Base-by-base conservation (phyloP, 2,113 vertebrate genomes). In the Gobiocypris rarus region DNA sequence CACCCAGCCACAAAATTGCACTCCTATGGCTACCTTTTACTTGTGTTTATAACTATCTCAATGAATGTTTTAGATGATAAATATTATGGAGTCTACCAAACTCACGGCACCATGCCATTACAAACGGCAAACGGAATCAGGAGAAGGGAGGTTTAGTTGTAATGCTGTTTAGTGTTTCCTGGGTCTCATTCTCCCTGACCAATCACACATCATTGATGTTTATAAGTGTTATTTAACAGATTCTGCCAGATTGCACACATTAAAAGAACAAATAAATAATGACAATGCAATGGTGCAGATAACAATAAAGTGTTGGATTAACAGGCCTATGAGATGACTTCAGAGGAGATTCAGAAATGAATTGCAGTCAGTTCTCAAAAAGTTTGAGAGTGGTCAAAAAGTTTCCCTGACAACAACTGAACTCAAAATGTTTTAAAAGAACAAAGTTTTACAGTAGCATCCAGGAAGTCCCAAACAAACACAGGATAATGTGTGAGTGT, bases 391-490 rank as follows among this genome's bases (percentile, higher is more conserved):
- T 78, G 11, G 1, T 43, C 14, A 19, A n/a, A 58, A 59, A 56
- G 41, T 74, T 81, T 77, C 48, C 22, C 14, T 19, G 41, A 71
- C 31, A 74, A 59, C 28, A 74, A 41, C 70, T 28, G 31, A 84
- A 45, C 34, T 70, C 54, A 63, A 63, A 56, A 63, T 70, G 5
- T 71, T 76, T 45, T 28, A 34, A 71, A 43, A 63, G 56, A 85
- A 80, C 67, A 85, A 81, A 84, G 52, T 34, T 3, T 24, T n/a
- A 54, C 63, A 70, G 48, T 7, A 31, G 58, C 52, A 61, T 56
- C 73, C 56, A 77, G 78, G 63, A 77, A 82, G 65, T 54, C 22
- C 50, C 52, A 84, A 75, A 78, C 75, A 77, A 71, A 83, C 83
- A 48, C 19, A 73, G 65, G 48, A 58, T 59, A 82, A 82, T 73